Evolutionary conservation across 2,113 vertebrate genomes (phyloP).

Genomic region (Phyllostomus discolor): DNA sequence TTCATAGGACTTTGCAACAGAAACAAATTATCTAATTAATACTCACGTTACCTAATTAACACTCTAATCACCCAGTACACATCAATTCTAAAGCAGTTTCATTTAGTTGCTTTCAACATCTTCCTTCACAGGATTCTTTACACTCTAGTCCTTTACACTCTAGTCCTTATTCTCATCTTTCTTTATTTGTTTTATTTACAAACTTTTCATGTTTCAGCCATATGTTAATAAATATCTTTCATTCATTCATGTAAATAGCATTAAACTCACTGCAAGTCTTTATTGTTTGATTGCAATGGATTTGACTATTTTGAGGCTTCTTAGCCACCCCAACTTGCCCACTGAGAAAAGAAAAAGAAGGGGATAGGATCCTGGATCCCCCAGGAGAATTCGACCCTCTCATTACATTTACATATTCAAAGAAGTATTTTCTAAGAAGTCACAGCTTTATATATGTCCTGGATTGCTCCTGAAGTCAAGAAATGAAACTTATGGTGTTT

Average conservation of each 20-base stretch:
- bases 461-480: not conserved
- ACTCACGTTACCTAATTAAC: constrained; percentile 66
- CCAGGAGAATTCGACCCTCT: not conserved
- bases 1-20: constrained; percentile 24
- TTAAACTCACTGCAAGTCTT: constrained; percentile 29
- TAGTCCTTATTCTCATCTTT: not conserved
- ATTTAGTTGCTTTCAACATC: constrained; percentile 1
- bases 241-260: constrained; percentile 43
- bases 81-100: not conserved
- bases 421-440: not conserved
- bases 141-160: not conserved
- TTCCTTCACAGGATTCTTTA: constrained; percentile 4
- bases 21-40: constrained; percentile 69
- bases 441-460: not conserved
- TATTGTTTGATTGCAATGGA: constrained; percentile 22
- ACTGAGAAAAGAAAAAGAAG: not conserved
- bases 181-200: constrained; percentile 23
- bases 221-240: constrained; percentile 58
- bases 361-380: no score
- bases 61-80: constrained; percentile 54
- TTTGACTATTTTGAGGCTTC: not conserved
- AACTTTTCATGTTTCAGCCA: constrained; percentile 2
- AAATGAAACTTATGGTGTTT: not conserved
- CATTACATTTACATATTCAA: constrained; percentile 17
- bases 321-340: not conserved